These are phyloP conservation scores for Zaprionus taronus DNA, from an alignment of 1,140 invertebrate genomes.

Conservation along the genomic window DNA sequence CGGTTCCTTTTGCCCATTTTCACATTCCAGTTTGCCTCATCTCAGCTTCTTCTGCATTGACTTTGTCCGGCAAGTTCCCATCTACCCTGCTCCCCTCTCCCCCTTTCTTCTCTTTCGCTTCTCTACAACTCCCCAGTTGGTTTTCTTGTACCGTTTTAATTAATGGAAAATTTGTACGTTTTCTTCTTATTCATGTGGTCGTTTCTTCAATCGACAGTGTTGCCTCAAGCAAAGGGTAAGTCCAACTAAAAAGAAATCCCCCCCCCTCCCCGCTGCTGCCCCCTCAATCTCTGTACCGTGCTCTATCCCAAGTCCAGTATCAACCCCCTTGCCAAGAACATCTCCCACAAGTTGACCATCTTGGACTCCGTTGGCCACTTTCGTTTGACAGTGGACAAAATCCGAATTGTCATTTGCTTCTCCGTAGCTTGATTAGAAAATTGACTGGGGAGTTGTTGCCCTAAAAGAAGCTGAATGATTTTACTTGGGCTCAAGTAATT, in stretches of 20 bases:
- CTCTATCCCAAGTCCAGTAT: neutral
- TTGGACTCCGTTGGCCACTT: constrained; percentile 31
- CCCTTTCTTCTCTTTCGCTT: neutral
- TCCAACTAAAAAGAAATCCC: constrained; percentile 53
- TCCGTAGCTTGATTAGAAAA: constrained; percentile 53
- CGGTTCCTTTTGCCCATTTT: constrained; percentile 15
- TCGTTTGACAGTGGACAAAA: constrained; percentile 46
- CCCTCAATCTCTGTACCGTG: too few species aligned
- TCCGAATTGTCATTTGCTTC: constrained; percentile 46
- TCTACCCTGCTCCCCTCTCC: too few species aligned
- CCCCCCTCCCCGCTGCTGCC: neutral
- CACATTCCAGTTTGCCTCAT: neutral
- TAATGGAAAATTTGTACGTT: constrained; percentile 74
- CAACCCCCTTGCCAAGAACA: neutral
- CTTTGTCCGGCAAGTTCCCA: constrained; percentile 38
- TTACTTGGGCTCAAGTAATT: constrained; percentile 4
- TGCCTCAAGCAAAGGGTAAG: constrained; percentile 53
- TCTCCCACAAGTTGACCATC: constrained; percentile 22
- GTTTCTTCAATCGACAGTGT: constrained; percentile 47
- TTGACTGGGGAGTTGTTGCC: constrained; percentile 43
- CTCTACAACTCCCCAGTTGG: constrained; percentile 19
- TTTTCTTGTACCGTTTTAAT: constrained; percentile 72
- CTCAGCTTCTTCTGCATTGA: constrained; percentile 27
- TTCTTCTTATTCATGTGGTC: constrained; percentile 66
- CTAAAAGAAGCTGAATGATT: constrained; percentile 27